Percentiles rank a stretch among this genome's conserved stretches.
These are phyloP conservation scores for Poicephalus meyeri DNA, from an alignment of 2,113 vertebrate genomes.

Conservation along the genomic window DNA sequence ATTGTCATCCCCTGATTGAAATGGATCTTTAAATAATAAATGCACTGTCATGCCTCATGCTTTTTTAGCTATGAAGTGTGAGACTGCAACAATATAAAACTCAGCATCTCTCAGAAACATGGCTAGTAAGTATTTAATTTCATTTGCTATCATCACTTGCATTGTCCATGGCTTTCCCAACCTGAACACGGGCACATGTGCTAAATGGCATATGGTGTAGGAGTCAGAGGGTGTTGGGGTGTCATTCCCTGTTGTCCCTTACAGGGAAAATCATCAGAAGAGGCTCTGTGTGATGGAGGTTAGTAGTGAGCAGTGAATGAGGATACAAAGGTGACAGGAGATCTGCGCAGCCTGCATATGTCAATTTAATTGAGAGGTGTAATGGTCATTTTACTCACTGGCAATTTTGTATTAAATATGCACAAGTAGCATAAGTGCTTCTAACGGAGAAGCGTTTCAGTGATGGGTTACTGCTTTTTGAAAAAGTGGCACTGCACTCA, in stretches of 20 bases:
- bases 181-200: neutral
- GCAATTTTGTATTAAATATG: conserved; percentile 67
- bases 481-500: conserved; percentile 5
- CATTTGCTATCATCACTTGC: neutral
- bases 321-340: conserved; percentile 7
- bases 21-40: neutral
- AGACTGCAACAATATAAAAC: neutral
- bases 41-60: fast-evolving
- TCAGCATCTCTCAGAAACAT: neutral
- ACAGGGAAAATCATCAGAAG: neutral
- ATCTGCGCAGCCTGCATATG: conserved; percentile 26
- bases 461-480: conserved; percentile 47
- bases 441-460: conserved; percentile 52
- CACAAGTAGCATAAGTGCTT: conserved; percentile 47
- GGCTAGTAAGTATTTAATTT: neutral
- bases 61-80: neutral
- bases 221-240: neutral
- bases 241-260: neutral
- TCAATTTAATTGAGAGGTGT: conserved; percentile 64
- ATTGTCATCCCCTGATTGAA: neutral
- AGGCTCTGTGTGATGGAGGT: conserved; percentile 11
- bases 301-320: conserved; percentile 25
- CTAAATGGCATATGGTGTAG: neutral
- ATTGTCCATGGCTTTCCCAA: neutral
- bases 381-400: conserved; percentile 59